A percentile compares a stretch with the other conserved stretches of the same genome.
Conservation (phyloP, 2,888 invertebrate species). For the Parnassius orleans region DNA sequence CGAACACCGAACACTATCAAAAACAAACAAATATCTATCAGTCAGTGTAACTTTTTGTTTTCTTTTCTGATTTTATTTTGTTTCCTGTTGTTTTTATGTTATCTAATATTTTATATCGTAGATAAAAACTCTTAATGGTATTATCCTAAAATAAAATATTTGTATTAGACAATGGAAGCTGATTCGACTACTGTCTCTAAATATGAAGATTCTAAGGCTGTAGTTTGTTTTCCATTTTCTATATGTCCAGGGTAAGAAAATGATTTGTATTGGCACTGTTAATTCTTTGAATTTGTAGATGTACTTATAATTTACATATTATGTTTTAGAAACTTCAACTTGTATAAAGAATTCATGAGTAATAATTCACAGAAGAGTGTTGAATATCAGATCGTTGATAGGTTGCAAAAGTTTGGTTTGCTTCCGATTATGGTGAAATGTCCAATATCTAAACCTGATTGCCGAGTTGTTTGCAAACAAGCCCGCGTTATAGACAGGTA, state of each 20-base stretch:
- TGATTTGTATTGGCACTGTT: background rate
- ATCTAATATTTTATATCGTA: no score
- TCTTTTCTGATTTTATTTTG: no score
- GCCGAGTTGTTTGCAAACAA: constrained; percentile 52
- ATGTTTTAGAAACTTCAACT: constrained; percentile 55
- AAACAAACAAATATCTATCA: no score
- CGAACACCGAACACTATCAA: no score
- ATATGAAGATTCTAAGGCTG: constrained; percentile 39
- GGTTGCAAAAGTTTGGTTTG: constrained; percentile 57
- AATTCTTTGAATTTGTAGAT: background rate
- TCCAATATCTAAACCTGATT: constrained; percentile 47
- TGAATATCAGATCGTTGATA: constrained; percentile 57
- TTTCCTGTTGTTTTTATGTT: no score
- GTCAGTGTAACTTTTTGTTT: no score
- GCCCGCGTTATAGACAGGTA: constrained; percentile 70
- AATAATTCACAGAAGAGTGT: constrained; percentile 45
- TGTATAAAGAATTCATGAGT: constrained; percentile 53
- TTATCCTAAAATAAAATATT: background rate
- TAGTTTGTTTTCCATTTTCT: constrained; percentile 54
- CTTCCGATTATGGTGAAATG: constrained; percentile 52
- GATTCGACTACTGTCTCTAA: constrained; percentile 66
- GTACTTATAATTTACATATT: constrained; percentile 5
- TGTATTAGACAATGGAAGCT: constrained; percentile 61
- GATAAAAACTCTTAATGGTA: no score
- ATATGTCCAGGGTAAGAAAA: constrained; percentile 50